phyloP scores from a whole-genome alignment of 2,888 invertebrate genomes.

The Noctua janthe region DNA sequence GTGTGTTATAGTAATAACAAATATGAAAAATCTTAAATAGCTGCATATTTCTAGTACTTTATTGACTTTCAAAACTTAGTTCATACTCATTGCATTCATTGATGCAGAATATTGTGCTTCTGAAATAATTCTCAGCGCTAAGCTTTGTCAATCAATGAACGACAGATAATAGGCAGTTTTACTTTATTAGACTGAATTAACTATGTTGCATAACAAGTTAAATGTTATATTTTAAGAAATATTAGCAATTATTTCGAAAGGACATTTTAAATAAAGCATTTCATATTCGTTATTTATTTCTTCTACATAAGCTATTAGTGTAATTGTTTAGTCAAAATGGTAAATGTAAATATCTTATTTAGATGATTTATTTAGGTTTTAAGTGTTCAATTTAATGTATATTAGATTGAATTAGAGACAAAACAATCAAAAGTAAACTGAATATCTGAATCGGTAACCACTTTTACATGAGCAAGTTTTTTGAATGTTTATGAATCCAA shows the following conservation, averaged over 20 bases:
- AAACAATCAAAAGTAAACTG: constrained; percentile 74
- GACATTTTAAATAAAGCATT: constrained; percentile 88
- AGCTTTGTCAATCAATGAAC: constrained; percentile 84
- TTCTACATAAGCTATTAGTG: constrained; percentile 87
- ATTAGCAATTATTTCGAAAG: constrained; percentile 84
- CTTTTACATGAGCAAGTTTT: constrained; percentile 79
- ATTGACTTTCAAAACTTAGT: constrained; percentile 85
- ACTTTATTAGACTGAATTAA: constrained; percentile 86
- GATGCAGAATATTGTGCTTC: constrained; percentile 20
- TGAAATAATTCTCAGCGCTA: constrained; percentile 51
- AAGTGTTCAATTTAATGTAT: constrained; percentile 89
- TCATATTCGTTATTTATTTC: constrained; percentile 90
- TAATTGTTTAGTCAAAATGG: constrained; percentile 89
- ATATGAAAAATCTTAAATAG: constrained; percentile 81
- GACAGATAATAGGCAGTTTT: constrained; percentile 79
- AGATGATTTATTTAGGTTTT: constrained; percentile 88
- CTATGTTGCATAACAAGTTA: constrained; percentile 84
- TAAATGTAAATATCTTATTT: constrained; percentile 89
- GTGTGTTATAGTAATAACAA: constrained; percentile 83
- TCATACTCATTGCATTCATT: constrained; percentile 34
- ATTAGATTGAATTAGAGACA: constrained; percentile 86
- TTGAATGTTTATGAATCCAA: constrained; percentile 83
- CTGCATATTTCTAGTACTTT: constrained; percentile 86
- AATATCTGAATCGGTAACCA: constrained; percentile 78
- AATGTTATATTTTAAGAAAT: constrained; percentile 85